Evolutionary conservation across 2,113 vertebrate species (phyloP).

Genomic region (Gorilla gorilla): DNA sequence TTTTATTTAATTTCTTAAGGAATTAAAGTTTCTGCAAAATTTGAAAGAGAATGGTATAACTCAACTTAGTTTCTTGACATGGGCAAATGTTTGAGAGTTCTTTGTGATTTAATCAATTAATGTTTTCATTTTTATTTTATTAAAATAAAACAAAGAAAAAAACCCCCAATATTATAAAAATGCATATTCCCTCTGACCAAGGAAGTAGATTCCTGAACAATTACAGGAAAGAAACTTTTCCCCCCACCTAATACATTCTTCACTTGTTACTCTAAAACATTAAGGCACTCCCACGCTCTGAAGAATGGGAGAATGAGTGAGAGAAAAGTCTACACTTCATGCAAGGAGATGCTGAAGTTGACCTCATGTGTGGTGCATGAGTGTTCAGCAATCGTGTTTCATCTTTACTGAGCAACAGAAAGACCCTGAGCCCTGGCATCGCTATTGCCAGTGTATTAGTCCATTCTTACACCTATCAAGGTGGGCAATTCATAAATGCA

Average conservation of each 20-base stretch:
- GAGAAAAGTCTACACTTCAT: background rate
- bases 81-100: background rate
- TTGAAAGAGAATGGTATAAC: background rate
- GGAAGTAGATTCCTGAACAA: background rate
- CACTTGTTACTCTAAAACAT: background rate
- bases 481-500: too few relatives aligned
- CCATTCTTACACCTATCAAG: too few relatives aligned
- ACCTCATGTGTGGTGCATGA: background rate
- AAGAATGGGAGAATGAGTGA: background rate
- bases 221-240: background rate
- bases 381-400: background rate
- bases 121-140: background rate
- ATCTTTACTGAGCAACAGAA: background rate
- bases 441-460: too few relatives aligned
- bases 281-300: background rate
- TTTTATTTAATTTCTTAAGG: constrained; percentile 8
- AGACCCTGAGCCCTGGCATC: too few relatives aligned
- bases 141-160: background rate
- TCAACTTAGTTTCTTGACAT: background rate
- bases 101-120: background rate
- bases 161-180: background rate
- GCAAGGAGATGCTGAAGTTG: background rate
- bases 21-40: constrained; percentile 27
- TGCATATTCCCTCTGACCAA: background rate
- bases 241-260: background rate